Conservation (phyloP, 92 coral and sea anemone species). For the Zoanthus sansibaricus region DNA sequence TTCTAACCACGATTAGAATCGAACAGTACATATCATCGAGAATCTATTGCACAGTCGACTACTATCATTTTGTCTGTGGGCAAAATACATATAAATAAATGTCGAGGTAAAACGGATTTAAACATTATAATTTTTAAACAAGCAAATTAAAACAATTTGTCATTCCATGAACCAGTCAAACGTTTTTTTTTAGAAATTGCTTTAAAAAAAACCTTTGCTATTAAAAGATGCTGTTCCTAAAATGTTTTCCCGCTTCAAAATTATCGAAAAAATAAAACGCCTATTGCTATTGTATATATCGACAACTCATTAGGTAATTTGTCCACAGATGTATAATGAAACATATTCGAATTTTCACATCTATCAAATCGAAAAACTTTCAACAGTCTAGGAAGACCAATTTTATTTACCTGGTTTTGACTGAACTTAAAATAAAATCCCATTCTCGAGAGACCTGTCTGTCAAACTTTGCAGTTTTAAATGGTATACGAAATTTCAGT, state of each 20-base stretch:
- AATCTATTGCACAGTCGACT: not conserved
- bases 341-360: not conserved
- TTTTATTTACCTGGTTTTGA: not conserved
- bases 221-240: not conserved
- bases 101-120: not conserved
- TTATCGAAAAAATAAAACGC: not conserved
- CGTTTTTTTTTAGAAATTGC: not conserved
- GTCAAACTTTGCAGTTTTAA: not conserved
- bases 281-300: not conserved
- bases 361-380: not conserved
- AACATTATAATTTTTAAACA: not conserved
- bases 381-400: not conserved
- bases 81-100: not conserved
- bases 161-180: not conserved
- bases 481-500: not conserved
- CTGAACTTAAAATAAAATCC: not conserved
- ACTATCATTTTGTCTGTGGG: not conserved
- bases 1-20: not conserved
- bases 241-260: not conserved
- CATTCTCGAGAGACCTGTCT: not conserved
- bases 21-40: not conserved
- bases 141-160: constrained; percentile 7
- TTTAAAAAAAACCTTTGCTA: not conserved
- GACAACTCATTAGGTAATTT: constrained; percentile 17
- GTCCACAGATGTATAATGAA: constrained; percentile 4